Conservation (phyloP, 2,888 invertebrate species). For the Pandemis cinnamomeana region DNA sequence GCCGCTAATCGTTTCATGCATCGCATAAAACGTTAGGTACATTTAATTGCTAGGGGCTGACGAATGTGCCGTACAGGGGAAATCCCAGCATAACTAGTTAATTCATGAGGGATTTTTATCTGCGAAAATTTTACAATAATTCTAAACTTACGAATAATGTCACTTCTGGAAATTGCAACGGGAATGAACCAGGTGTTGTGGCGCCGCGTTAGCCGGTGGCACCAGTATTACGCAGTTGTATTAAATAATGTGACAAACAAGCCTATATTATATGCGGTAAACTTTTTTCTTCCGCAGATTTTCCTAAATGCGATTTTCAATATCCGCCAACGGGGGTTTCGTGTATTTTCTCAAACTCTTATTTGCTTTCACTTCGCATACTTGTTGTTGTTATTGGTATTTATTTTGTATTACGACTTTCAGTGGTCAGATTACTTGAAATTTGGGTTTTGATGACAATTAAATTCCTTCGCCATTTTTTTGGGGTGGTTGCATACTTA, state of each 20-base stretch:
- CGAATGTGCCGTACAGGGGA: background rate
- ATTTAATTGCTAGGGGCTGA: background rate
- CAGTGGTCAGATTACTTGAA: no score
- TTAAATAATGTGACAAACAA: background rate
- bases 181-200: background rate
- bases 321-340: no score
- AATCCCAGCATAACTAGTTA: no score
- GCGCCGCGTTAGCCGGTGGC: background rate
- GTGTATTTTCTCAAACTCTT: no score
- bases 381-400: no score
- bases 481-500: no score
- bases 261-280: background rate
- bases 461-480: no score
- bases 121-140: background rate
- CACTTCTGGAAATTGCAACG: background rate
- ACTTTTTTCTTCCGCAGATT: background rate
- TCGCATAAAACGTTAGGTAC: background rate
- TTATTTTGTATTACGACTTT: no score
- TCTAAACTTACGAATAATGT: background rate
- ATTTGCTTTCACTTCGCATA: no score
- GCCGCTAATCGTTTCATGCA: background rate
- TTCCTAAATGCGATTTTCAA: background rate
- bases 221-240: no score
- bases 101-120: background rate
- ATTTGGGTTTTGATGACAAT: no score